These are phyloP conservation scores for Macrocentrus cingulum DNA, from an alignment of 1,140 invertebrate genomes.

Conservation along the genomic window DNA sequence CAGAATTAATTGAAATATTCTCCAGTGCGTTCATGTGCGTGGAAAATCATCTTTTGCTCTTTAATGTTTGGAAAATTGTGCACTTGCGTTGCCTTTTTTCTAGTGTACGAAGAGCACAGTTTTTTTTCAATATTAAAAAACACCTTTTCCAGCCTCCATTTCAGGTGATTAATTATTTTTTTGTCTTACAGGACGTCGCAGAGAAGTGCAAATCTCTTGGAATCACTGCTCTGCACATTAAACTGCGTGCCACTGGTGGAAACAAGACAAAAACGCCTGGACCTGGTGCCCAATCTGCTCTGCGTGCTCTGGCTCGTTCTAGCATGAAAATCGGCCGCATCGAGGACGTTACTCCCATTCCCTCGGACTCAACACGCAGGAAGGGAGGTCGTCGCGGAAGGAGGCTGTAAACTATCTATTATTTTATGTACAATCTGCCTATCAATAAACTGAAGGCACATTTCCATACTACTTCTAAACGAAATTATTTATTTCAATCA, in stretches of 20 bases:
- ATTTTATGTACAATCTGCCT: constrained; percentile 34
- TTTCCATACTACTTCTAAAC: no score
- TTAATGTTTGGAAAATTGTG: constrained; percentile 20
- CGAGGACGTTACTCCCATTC: constrained; percentile 99
- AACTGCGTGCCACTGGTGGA: constrained; percentile 96
- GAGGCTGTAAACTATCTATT: constrained; percentile 78
- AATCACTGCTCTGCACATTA: constrained; percentile 97
- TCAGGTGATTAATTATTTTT: no score
- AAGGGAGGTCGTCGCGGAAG: constrained; percentile 99
- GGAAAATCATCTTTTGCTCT: constrained; percentile 40
- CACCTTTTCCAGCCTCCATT: not conserved
- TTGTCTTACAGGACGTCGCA: constrained; percentile 83
- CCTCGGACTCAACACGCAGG: constrained; percentile 96
- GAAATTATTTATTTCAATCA: no score
- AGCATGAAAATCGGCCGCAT: constrained; percentile 99
- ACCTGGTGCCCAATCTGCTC: constrained; percentile 97
- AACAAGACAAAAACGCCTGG: constrained; percentile 98
- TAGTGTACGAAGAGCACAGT: constrained; percentile 20
- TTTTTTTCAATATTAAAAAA: not conserved
- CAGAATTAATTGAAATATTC: constrained; percentile 31
- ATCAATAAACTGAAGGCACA: constrained; percentile 34
- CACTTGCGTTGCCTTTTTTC: constrained; percentile 4
- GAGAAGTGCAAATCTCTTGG: constrained; percentile 97
- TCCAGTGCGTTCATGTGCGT: constrained; percentile 48
- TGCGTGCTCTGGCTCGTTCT: constrained; percentile 95